These are phyloP conservation scores for Antechinus flavipes DNA, from an alignment of 2,113 vertebrate species.

Conservation along the genomic window DNA sequence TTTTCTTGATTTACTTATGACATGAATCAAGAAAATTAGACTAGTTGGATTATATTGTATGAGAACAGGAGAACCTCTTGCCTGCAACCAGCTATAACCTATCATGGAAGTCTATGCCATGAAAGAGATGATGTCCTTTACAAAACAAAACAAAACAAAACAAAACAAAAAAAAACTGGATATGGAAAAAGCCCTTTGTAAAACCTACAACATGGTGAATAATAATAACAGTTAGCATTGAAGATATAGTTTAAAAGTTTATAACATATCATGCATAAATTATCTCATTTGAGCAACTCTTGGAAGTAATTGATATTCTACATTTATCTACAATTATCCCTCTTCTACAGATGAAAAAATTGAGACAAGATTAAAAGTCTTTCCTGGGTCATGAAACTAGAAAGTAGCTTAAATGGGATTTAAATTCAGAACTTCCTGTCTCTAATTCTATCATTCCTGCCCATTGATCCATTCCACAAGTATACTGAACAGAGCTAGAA, in stretches of 20 bases:
- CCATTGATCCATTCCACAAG: not conserved
- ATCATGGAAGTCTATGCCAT: not conserved
- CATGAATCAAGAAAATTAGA: not conserved
- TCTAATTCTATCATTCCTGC: not conserved
- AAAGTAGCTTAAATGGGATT: not conserved
- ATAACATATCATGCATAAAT: fast-evolving
- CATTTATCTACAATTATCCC: too few species aligned
- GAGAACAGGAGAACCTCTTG: not conserved
- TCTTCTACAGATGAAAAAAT: not conserved
- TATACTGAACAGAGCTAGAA: not conserved
- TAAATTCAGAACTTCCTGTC: not conserved
- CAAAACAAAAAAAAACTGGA: not conserved
- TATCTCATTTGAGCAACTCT: not conserved
- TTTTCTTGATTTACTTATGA: too few species aligned
- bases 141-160: not conserved
- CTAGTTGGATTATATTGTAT: not conserved
- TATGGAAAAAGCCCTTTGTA: not conserved
- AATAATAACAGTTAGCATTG: not conserved
- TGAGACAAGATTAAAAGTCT: not conserved
- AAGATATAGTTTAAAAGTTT: not conserved
- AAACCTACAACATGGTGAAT: not conserved
- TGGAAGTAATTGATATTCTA: not conserved
- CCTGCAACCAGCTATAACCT: not conserved
- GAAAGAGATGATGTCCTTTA: not conserved
- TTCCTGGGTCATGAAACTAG: not conserved